Percentiles rank a stretch among this genome's conserved stretches.
Evolutionary conservation across 2,113 vertebrate species (phyloP).

Genomic region (Pluvianellus socialis): DNA sequence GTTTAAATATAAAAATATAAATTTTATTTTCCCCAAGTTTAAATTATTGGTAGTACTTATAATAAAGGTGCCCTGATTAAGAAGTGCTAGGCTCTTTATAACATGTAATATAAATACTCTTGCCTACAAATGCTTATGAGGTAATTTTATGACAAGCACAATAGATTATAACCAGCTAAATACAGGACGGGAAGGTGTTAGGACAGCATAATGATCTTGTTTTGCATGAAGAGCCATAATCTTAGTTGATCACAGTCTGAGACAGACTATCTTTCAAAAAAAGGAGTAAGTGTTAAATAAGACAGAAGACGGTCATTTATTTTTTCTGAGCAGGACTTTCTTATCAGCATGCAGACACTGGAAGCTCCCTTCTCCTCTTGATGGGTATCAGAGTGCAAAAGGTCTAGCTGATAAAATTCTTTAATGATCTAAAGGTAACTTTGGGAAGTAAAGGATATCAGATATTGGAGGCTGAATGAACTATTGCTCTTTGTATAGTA

Average conservation of each 20-base stretch:
- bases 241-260: not conserved
- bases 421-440: constrained; percentile 67
- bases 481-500: constrained; percentile 36
- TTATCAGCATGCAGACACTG: constrained; percentile 45
- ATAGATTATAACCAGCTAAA: not conserved
- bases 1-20: not conserved
- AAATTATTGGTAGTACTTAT: not conserved
- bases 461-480: constrained; percentile 55
- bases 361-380: constrained; percentile 36
- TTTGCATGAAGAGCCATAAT: constrained; percentile 42
- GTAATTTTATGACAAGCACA: not conserved
- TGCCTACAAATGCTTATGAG: not conserved
- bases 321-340: constrained; percentile 27
- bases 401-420: constrained; percentile 66
- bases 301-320: constrained; percentile 24
- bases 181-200: not conserved
- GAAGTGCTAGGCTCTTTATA: not conserved
- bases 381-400: constrained; percentile 65
- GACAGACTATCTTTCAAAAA: not conserved
- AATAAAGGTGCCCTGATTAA: not conserved
- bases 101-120: not conserved
- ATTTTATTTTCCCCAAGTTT: not conserved
- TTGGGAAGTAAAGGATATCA: constrained; percentile 53
- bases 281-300: constrained; percentile 22
- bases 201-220: not conserved